Evolutionary conservation across 2,113 vertebrate species (phyloP).

Genomic region (Tachuris rubrigastra): DNA sequence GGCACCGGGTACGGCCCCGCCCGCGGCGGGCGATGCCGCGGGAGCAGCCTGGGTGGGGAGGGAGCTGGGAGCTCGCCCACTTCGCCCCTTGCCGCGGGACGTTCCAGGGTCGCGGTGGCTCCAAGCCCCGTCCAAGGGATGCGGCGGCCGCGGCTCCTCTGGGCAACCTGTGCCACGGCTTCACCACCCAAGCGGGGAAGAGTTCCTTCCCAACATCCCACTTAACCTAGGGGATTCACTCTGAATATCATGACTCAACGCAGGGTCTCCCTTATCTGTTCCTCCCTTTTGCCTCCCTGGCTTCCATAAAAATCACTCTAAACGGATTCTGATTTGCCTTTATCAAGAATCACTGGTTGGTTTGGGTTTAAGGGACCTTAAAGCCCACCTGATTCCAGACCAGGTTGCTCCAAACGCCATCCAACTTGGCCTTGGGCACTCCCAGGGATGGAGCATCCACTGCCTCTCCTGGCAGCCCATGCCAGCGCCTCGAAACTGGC

Average conservation of each 20-base stretch:
- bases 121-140: background rate
- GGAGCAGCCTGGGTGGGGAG: too few relatives aligned
- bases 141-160: background rate
- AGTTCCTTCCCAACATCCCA: background rate
- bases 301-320: background rate
- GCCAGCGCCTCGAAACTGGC: background rate
- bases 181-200: background rate
- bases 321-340: background rate
- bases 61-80: background rate
- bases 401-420: rapidly evolving
- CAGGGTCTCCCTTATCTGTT: background rate
- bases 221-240: background rate
- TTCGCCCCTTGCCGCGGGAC: background rate
- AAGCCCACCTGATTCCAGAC: background rate
- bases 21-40: background rate
- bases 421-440: background rate
- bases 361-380: background rate
- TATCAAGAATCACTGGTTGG: rapidly evolving
- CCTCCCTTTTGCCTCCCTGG: background rate
- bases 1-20: conserved; percentile 25
- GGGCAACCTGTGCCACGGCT: background rate
- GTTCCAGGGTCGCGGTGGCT: too few relatives aligned
- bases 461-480: background rate
- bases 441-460: background rate
- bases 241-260: background rate